Conservation (phyloP, 64 coral and sea anemone genomes). For the Astreopora myriophthalma region DNA sequence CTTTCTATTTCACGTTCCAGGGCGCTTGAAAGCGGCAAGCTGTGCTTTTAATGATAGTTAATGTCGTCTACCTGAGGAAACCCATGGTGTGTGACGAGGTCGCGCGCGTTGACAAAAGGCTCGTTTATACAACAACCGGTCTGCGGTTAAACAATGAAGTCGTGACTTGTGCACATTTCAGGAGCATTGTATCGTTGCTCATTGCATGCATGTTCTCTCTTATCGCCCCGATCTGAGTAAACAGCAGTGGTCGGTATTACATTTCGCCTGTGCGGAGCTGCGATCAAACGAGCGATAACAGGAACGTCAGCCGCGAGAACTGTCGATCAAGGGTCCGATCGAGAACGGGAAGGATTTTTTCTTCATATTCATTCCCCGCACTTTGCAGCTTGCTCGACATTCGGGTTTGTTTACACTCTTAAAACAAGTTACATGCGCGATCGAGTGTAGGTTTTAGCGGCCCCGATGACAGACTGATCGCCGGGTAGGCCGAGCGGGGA, state of each 20-base stretch:
- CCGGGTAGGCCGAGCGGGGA: neutral
- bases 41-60: neutral
- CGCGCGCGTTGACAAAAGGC: neutral
- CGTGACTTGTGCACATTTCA: neutral
- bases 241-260: neutral
- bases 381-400: neutral
- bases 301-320: neutral
- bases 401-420: conserved; percentile 48
- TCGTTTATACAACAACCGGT: neutral
- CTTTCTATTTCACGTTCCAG: neutral
- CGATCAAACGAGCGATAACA: neutral
- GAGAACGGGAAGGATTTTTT: neutral
- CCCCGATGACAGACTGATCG: conserved; percentile 25
- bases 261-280: conserved; percentile 2
- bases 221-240: neutral
- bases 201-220: conserved; percentile 1
- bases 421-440: conserved; percentile 43
- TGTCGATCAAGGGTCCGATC: neutral
- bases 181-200: neutral
- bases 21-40: neutral
- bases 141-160: conserved; percentile 28
- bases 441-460: conserved; percentile 1
- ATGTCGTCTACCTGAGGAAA: neutral
- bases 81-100: neutral
- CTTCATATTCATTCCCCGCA: neutral